Percentiles rank a stretch among this genome's conserved stretches.
phyloP scores from a whole-genome alignment of 2,888 invertebrate genomes.

The Acanthoscelides obtectus region DNA sequence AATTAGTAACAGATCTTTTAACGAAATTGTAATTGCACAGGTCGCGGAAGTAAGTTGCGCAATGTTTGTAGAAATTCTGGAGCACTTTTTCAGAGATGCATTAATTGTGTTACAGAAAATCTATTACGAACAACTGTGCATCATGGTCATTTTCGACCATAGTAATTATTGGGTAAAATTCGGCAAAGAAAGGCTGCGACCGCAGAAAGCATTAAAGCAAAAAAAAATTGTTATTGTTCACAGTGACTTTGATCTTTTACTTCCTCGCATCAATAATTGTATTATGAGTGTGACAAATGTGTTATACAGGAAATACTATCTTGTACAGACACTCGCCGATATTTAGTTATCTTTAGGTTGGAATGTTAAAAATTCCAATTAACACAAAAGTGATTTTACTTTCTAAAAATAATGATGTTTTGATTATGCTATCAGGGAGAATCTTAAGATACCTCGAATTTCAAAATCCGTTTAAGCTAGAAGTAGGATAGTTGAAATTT shows the following conservation, averaged over 20 bases:
- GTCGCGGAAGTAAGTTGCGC: background rate
- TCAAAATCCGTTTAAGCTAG: too few species aligned
- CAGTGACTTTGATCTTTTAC: background rate
- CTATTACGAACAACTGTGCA: background rate
- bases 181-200: background rate
- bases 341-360: too few species aligned
- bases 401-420: too few species aligned
- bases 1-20: background rate
- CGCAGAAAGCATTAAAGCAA: background rate
- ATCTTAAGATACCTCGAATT: too few species aligned
- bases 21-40: background rate
- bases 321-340: too few species aligned
- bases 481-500: too few species aligned
- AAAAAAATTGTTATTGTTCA: background rate
- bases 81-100: background rate
- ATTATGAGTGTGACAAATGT: too few species aligned
- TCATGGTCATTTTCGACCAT: background rate
- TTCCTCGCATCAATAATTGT: background rate
- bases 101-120: background rate
- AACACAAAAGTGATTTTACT: too few species aligned
- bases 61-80: background rate
- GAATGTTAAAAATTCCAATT: too few species aligned
- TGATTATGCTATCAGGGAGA: too few species aligned
- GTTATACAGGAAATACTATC: too few species aligned
- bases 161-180: background rate